These are phyloP conservation scores for Anguilla anguilla DNA, from an alignment of 2,797 vertebrate species.

Conservation along the genomic window DNA sequence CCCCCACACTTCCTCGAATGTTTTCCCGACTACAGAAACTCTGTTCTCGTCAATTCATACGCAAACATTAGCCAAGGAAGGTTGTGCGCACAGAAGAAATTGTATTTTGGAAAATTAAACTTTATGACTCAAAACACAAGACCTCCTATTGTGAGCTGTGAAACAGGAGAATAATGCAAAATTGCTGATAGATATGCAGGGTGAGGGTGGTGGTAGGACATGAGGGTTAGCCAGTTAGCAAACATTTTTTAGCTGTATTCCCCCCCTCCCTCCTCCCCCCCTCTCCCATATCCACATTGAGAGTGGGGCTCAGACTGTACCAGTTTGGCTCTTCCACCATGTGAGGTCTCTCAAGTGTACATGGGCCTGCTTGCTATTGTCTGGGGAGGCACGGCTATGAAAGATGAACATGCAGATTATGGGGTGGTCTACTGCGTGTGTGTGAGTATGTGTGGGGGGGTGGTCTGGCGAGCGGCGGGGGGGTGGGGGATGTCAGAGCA, in stretches of 20 bases:
- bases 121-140: not conserved
- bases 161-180: constrained; percentile 5
- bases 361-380: constrained; percentile 37
- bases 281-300: not conserved
- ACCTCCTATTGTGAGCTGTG: not conserved
- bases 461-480: too few relatives aligned
- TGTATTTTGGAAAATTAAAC: not conserved
- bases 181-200: not conserved
- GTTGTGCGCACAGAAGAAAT: not conserved
- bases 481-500: constrained; percentile 35
- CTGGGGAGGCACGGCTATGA: constrained; percentile 62
- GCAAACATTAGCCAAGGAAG: not conserved
- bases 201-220: not conserved
- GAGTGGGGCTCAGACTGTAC: not conserved
- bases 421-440: constrained; percentile 15
- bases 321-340: constrained; percentile 58
- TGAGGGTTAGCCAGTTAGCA: not conserved
- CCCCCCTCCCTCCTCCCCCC: too few relatives aligned
- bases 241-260: not conserved
- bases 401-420: constrained; percentile 57
- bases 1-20: not conserved
- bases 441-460: too few relatives aligned
- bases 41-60: not conserved
- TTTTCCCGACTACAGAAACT: not conserved
- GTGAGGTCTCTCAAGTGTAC: constrained; percentile 63